Base-by-base conservation (phyloP, 1,140 invertebrate species). In the Drosophila littoralis region DNA sequence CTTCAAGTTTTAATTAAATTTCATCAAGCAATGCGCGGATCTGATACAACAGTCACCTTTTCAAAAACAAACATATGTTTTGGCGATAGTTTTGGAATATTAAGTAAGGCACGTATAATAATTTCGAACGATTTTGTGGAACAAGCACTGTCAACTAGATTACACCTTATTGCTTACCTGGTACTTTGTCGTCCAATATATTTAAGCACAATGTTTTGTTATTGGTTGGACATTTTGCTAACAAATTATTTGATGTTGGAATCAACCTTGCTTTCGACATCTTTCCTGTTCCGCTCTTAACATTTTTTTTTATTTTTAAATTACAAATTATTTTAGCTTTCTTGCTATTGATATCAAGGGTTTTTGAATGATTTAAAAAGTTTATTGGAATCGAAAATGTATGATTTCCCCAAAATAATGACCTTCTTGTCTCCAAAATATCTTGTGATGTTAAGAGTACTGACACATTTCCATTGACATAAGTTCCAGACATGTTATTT, bases 401-500 rank as follows among this genome's bases (percentile, higher is more conserved):
- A 10, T 54, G 54, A 15, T 69, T 75, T 10, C 51, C 17, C 6
- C 58, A 58, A 15, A 51, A 48, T 32, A 48, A 36, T 9, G 66
- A 68, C 8, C 60, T 42, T 1, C 57, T 58, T 40, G 69, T 50
- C 0, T 55, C 22, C 12, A 85, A 33, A 10, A 85, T 54, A 51
- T 77, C 66, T 7, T 77, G 66, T 0, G 69, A 61, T 22, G 52
- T 71, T 12, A 85, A 58, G 17, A 81, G 32, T 12, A 74, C 46
- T 38, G 82, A 81, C 0, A 85, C 4, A 35, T 85, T 77, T 42
- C 50, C 67, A 42, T 64, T 71, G 2, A 75, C 74, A 54, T 43
- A 77, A 46, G 83, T 81, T 50, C 81, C 81, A 6, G 52, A 60
- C 9, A 85, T 17, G 38, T 75, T 85, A 43, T 84, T 79, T 28